A percentile compares a stretch with the other conserved stretches of the same genome.
Conservation (phyloP, 2,797 vertebrate species). For the Taenioides sp. region DNA sequence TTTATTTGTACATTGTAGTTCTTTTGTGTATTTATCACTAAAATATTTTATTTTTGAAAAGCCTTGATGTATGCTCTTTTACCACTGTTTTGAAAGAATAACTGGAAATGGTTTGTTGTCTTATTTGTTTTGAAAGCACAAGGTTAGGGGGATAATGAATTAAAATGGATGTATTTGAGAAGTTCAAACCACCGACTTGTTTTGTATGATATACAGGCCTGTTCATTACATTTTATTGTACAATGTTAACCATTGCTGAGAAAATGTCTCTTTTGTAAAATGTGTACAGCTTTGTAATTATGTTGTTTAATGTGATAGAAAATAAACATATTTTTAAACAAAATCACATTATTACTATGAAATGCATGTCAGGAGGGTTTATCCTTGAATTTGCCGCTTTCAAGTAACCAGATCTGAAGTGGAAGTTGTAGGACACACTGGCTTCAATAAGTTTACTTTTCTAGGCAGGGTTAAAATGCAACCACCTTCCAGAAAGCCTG, state of each 20-base stretch:
- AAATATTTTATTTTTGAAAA: constrained; percentile 73
- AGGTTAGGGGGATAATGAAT: constrained; percentile 23
- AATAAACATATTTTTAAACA: constrained; percentile 83
- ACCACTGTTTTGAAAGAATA: constrained; percentile 60
- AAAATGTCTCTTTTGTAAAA: constrained; percentile 75
- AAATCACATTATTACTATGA: constrained; percentile 7
- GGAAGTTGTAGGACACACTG: too few species aligned
- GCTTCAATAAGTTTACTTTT: background rate
- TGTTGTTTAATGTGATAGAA: constrained; percentile 68
- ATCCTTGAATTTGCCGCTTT: background rate
- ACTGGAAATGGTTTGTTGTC: constrained; percentile 53
- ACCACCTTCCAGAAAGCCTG: background rate
- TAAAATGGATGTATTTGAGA: constrained; percentile 34
- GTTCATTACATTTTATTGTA: constrained; percentile 44
- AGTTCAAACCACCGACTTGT: constrained; percentile 40
- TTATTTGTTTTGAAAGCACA: constrained; percentile 55
- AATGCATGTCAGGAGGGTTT: background rate
- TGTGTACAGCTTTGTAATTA: constrained; percentile 78
- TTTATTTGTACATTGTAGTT: constrained; percentile 81
- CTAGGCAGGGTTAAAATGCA: background rate
- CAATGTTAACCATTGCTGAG: constrained; percentile 43
- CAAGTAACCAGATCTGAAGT: too few species aligned
- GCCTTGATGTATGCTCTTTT: constrained; percentile 63
- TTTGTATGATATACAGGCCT: constrained; percentile 47
- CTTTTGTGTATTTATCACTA: constrained; percentile 79